Evolutionary conservation across 2,888 invertebrate species (phyloP).

Genomic region (Periphyllus acericola): DNA sequence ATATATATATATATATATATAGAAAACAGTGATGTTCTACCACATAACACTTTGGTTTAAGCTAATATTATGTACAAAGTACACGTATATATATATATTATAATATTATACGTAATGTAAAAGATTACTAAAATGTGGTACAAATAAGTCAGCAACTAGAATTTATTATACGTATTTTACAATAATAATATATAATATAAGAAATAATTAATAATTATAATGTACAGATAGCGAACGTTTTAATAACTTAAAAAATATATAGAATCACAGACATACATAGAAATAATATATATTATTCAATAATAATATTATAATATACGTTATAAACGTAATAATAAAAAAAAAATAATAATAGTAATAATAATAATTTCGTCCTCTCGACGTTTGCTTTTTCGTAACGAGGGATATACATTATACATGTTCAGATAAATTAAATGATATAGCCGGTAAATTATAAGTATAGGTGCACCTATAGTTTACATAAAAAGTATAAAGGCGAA

Average conservation of each 20-base stretch:
- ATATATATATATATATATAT: constrained; percentile 4
- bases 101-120: constrained; percentile 1
- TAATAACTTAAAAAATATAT: constrained; percentile 50
- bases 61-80: constrained; percentile 47
- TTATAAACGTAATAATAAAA: constrained; percentile 2
- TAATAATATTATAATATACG: constrained; percentile 8
- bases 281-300: constrained; percentile 50
- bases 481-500: no score
- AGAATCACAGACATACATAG: constrained; percentile 58
- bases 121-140: constrained; percentile 43
- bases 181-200: constrained; percentile 49
- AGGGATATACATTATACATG: no score
- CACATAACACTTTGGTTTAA: constrained; percentile 58
- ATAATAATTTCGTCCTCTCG: no score
- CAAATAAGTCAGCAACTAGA: constrained; percentile 26
- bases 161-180: constrained; percentile 13
- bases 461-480: no score
- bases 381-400: not conserved
- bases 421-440: no score
- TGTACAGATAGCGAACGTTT: constrained; percentile 45
- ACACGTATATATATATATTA: not conserved
- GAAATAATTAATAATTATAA: constrained; percentile 12
- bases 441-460: no score
- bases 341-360: constrained; percentile 7
- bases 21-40: constrained; percentile 44